Conservation (phyloP, 2,113 vertebrate genomes). For the Microtus richardsoni region DNA sequence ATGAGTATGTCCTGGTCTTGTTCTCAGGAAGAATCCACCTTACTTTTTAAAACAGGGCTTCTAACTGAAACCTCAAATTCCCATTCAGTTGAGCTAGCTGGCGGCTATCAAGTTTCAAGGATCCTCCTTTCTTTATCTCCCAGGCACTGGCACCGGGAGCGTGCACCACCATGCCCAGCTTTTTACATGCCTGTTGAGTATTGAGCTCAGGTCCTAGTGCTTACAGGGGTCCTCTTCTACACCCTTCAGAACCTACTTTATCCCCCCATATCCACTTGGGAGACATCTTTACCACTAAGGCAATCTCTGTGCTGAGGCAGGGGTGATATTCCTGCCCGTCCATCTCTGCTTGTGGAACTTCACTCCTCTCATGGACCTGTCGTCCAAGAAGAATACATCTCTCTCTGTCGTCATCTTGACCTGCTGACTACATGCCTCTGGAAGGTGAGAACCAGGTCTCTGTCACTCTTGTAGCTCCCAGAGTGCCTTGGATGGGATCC, state of each 20-base stretch:
- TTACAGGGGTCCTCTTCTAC: not conserved
- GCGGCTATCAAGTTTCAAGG: too few relatives aligned
- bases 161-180: fast-evolving
- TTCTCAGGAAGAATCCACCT: not conserved
- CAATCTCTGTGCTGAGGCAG: not conserved
- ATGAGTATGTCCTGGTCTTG: not conserved
- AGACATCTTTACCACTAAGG: not conserved
- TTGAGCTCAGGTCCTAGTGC: not conserved
- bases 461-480: fast-evolving
- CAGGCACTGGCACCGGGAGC: fast-evolving
- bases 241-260: not conserved
- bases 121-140: not conserved
- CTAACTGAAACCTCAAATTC: not conserved
- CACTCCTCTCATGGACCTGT: fast-evolving
- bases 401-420: too few relatives aligned
- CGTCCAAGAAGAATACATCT: fast-evolving
- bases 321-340: fast-evolving
- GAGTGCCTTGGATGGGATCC: too few relatives aligned
- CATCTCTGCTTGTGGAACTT: fast-evolving
- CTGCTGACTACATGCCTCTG: not conserved
- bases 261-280: fast-evolving
- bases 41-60: not conserved
- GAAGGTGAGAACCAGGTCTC: not conserved
- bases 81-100: fast-evolving
- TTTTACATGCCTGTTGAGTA: not conserved